A percentile compares a stretch with the other conserved stretches of the same genome.
These are phyloP conservation scores for Mesodorylaimus sp. DNA, from an alignment of 2,888 invertebrate species.

Conservation along the genomic window DNA sequence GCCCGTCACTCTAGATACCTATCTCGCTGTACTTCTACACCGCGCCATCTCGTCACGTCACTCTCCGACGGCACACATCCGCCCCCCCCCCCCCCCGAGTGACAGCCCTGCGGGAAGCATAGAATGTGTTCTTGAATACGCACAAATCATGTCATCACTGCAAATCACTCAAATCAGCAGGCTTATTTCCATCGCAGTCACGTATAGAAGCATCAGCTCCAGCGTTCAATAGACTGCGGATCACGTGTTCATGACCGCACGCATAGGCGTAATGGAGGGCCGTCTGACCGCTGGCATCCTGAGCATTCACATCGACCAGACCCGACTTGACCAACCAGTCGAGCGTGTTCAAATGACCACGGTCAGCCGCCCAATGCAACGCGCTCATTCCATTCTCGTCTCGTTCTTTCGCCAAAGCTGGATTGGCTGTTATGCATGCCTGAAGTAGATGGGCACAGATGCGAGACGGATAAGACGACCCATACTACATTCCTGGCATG, in stretches of 20 bases:
- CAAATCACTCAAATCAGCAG: neutral
- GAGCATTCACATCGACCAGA: neutral
- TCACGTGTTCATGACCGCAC: neutral
- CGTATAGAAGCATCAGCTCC: neutral
- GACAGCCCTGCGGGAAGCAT: no score
- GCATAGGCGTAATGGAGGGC: conserved; percentile 3
- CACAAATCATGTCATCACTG: no score
- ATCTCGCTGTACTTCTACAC: no score
- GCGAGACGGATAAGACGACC: neutral
- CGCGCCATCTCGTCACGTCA: no score
- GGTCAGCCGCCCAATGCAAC: conserved; percentile 15
- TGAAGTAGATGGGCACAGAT: neutral
- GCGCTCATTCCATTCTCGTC: conserved; percentile 14
- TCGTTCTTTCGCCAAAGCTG: no score
- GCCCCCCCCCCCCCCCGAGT: no score
- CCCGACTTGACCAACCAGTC: neutral
- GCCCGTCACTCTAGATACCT: no score
- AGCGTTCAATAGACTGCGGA: neutral
- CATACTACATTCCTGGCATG: neutral
- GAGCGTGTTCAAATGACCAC: conserved; percentile 11
- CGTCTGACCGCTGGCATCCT: neutral
- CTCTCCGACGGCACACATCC: no score
- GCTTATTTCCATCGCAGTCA: neutral
- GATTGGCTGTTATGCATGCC: no score
- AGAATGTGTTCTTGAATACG: no score